These are phyloP conservation scores for Muricea muricata DNA, from an alignment of 92 coral and sea anemone species.

Conservation along the genomic window DNA sequence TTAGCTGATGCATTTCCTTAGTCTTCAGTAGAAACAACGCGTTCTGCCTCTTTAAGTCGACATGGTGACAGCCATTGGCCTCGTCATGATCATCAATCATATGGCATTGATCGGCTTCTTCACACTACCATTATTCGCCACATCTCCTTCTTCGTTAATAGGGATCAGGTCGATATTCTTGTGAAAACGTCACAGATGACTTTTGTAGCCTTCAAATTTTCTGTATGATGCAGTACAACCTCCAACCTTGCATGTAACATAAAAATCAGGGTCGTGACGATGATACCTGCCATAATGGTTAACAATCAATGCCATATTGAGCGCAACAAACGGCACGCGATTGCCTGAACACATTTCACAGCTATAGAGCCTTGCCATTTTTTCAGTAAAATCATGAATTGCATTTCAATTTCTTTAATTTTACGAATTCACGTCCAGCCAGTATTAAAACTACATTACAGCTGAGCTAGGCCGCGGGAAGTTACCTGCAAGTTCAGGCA, in stretches of 20 bases:
- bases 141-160: not conserved
- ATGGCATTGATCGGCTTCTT: conserved; percentile 19
- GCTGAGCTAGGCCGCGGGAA: not conserved
- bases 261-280: conserved; percentile 62
- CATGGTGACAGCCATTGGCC: not conserved
- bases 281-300: conserved; percentile 57
- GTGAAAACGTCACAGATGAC: conserved; percentile 53
- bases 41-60: conserved; percentile 33
- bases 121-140: not conserved
- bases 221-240: conserved; percentile 40
- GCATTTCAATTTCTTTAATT: not conserved
- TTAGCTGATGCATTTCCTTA: conserved; percentile 24
- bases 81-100: conserved; percentile 23
- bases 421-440: not conserved
- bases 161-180: not conserved
- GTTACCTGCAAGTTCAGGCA: not conserved
- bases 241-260: conserved; percentile 47
- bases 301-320: conserved; percentile 39
- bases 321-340: conserved; percentile 42
- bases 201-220: conserved; percentile 43
- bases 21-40: conserved; percentile 55
- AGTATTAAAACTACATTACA: not conserved
- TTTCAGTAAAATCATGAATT: not conserved
- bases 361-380: conserved; percentile 11
- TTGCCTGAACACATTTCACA: conserved; percentile 53